A percentile compares a stretch with the other conserved stretches of the same genome.
These are phyloP conservation scores for Vidua chalybeata DNA, from an alignment of 2,113 vertebrate species.

Conservation along the genomic window DNA sequence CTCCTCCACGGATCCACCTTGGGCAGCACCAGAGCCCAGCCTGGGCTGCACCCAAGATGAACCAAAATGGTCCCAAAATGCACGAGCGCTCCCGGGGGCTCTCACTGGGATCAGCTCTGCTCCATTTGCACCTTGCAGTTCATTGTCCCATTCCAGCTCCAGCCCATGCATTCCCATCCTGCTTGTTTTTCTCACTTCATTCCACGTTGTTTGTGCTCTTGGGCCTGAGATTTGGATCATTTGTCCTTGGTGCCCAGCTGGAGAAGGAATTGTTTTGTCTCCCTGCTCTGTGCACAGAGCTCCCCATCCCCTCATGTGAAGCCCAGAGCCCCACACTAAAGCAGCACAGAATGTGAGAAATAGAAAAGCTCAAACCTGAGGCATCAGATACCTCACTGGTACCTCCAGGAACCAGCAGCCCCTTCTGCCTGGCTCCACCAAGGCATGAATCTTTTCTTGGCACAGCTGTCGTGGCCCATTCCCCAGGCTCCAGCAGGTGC, in stretches of 20 bases:
- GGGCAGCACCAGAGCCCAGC: neutral
- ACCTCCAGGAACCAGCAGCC: neutral
- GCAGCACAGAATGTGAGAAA: neutral
- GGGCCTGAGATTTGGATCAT: neutral
- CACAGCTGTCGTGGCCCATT: rapidly evolving
- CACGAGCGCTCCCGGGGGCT: neutral
- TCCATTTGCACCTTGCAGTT: neutral
- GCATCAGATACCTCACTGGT: neutral
- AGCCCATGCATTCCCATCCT: neutral
- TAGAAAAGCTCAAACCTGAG: neutral
- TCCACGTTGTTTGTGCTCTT: neutral
- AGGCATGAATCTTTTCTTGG: rapidly evolving
- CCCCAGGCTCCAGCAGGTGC: neutral
- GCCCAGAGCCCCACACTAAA: neutral
- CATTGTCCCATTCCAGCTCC: neutral
- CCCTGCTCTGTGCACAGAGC: neutral
- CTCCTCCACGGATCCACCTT: neutral
- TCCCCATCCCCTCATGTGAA: neutral
- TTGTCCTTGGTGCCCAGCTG: neutral
- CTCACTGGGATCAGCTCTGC: neutral
- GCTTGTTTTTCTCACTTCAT: neutral
- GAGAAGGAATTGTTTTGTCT: neutral
- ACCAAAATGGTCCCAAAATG: too few species aligned
- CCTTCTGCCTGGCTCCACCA: neutral
- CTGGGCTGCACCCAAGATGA: neutral